Evolutionary conservation across 2,113 vertebrate genomes (phyloP).

Genomic region (Delphinapterus leucas): DNA sequence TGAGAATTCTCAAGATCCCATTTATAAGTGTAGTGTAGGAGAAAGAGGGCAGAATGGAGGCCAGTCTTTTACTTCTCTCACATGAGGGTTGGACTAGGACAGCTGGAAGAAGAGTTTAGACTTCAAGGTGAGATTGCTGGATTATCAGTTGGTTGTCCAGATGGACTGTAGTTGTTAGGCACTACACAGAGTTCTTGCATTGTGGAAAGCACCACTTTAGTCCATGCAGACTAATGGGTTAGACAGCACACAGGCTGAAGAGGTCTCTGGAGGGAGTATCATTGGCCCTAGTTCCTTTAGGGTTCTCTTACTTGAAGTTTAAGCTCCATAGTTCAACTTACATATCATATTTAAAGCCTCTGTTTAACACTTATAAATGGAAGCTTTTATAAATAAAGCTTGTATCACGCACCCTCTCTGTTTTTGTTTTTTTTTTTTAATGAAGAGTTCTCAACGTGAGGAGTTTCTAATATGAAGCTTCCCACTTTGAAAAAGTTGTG

Average conservation of each 20-base stretch:
- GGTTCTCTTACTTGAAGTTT: neutral
- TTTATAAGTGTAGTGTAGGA: neutral
- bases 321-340: neutral
- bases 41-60: neutral
- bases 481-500: neutral
- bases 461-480: constrained; percentile 5
- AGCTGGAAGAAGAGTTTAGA: neutral
- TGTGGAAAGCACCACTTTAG: neutral
- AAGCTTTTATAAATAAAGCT: neutral
- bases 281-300: neutral
- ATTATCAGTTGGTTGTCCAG: neutral
- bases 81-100: neutral
- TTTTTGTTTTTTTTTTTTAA: neutral
- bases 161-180: neutral
- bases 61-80: neutral
- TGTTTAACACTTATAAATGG: neutral
- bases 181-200: neutral
- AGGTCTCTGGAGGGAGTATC: neutral
- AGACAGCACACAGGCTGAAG: neutral
- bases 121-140: neutral
- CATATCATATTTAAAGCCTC: neutral
- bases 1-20: neutral
- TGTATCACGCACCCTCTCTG: neutral
- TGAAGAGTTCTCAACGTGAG: neutral
- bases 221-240: neutral